phyloP scores from a whole-genome alignment of 2,113 vertebrate species.

The Tragelaphus buxtoni region DNA sequence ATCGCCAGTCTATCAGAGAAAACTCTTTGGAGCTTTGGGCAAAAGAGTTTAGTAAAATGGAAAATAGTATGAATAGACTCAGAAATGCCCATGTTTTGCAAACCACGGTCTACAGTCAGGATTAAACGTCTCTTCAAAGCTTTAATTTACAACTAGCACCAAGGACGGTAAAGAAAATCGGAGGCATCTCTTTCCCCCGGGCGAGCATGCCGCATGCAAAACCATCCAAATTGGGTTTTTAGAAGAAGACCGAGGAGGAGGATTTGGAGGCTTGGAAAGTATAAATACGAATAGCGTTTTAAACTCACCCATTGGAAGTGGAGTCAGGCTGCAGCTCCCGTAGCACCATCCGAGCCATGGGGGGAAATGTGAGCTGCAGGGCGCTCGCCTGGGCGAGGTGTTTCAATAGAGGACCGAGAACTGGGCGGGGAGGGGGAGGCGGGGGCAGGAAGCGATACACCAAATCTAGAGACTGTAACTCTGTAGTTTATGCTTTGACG shows the following conservation, averaged over 20 bases:
- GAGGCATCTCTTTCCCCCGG: neutral
- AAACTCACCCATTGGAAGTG: constrained; percentile 81
- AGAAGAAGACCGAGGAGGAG: neutral
- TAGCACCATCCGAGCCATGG: constrained; percentile 51
- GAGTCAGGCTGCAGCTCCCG: constrained; percentile 69
- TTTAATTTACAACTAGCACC: neutral
- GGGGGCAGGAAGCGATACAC: constrained; percentile 62
- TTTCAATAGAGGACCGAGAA: constrained; percentile 36
- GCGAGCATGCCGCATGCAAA: constrained; percentile 35
- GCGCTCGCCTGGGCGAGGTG: constrained; percentile 58
- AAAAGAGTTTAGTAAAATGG: constrained; percentile 64
- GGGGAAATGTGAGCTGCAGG: constrained; percentile 16
- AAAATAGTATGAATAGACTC: constrained; percentile 42
- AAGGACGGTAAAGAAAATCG: neutral
- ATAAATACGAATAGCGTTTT: constrained; percentile 58
- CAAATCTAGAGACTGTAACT: constrained; percentile 43
- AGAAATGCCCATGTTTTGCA: constrained; percentile 38
- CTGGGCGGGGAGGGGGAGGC: constrained; percentile 47
- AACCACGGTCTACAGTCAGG: neutral
- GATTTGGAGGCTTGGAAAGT: constrained; percentile 43
- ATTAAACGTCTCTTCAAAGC: neutral
- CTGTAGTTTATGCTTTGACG: constrained; percentile 62
- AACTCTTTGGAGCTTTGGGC: constrained; percentile 71
- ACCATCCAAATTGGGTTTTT: neutral
- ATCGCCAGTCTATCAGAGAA: constrained; percentile 59